Conservation (phyloP, 1,140 invertebrate genomes). For the Tetramorium simillimum region DNA sequence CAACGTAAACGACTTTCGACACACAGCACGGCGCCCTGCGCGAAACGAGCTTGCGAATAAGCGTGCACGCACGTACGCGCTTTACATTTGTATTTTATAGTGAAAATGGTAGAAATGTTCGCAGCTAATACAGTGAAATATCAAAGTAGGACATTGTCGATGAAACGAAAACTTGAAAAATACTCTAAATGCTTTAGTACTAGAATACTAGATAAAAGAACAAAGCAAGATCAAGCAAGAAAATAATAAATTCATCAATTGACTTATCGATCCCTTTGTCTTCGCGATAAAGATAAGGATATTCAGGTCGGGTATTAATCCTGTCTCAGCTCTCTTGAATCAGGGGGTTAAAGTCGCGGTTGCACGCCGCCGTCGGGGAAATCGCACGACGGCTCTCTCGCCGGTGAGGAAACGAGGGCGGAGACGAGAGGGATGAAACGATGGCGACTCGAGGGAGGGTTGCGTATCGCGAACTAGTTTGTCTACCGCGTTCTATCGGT, state of each 20-base stretch:
- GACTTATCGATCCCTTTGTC: neutral
- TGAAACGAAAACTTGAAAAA: neutral
- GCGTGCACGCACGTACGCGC: neutral
- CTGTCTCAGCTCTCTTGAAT: neutral
- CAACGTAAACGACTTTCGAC: slow-evolving; percentile 42
- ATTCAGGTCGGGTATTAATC: slow-evolving; percentile 5
- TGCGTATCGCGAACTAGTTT: slow-evolving; percentile 72
- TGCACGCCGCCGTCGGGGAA: slow-evolving; percentile 22
- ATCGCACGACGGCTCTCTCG: slow-evolving; percentile 17
- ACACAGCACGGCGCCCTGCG: slow-evolving; percentile 14
- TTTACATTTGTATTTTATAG: slow-evolving; percentile 9
- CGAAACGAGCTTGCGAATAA: slow-evolving; percentile 29
- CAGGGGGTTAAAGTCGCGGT: slow-evolving; percentile 14
- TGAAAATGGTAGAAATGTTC: neutral
- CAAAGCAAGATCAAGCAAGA: neutral
- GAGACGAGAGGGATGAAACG: slow-evolving; percentile 14
- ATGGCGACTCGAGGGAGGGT: slow-evolving; percentile 44
- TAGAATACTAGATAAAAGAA: neutral
- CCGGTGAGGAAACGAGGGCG: slow-evolving; percentile 1
- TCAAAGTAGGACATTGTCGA: neutral
- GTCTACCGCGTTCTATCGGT: slow-evolving; percentile 73
- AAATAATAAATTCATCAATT: neutral
- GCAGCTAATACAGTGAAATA: slow-evolving; percentile 16
- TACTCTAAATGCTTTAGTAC: neutral
- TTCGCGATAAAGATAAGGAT: neutral